phyloP scores from a whole-genome alignment of 2,888 invertebrate species.

The Lasioglossum villosulum region DNA sequence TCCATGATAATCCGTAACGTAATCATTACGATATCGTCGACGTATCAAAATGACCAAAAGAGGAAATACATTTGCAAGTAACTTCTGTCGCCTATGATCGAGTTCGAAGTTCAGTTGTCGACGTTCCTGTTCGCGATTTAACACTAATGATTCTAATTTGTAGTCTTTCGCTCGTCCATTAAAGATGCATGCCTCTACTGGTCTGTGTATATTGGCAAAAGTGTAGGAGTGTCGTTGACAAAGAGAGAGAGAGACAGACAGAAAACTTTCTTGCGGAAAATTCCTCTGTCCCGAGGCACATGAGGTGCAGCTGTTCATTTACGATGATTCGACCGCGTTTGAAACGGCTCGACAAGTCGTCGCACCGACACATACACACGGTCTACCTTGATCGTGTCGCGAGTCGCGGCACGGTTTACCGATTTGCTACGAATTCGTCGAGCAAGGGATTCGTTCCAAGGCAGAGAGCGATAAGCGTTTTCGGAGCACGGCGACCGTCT shows the following conservation, averaged over 20 bases:
- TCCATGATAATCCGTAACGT: neutral
- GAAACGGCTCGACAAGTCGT: neutral
- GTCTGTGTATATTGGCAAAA: neutral
- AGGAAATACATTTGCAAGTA: neutral
- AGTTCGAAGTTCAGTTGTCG: neutral
- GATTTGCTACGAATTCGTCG: constrained; percentile 5
- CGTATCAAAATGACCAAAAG: neutral
- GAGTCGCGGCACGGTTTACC: neutral
- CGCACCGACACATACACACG: neutral
- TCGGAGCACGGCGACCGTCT: constrained; percentile 4
- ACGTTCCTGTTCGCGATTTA: neutral
- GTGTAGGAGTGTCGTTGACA: neutral
- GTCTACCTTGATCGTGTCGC: neutral
- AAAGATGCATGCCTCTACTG: neutral
- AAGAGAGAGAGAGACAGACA: neutral
- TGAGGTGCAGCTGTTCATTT: constrained; percentile 1
- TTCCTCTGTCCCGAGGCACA: neutral
- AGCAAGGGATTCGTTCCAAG: neutral
- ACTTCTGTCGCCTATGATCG: neutral
- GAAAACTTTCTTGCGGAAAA: neutral
- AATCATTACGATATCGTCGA: neutral
- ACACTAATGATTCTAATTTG: neutral
- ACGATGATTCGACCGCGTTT: constrained; percentile 5
- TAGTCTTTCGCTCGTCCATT: neutral
- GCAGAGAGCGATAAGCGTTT: constrained; percentile 12